Percentiles rank a stretch among this genome's conserved stretches.
These are phyloP conservation scores for Gnathonemus echidnorhynchus DNA, from an alignment of 2,113 vertebrate species.

Conservation along the genomic window DNA sequence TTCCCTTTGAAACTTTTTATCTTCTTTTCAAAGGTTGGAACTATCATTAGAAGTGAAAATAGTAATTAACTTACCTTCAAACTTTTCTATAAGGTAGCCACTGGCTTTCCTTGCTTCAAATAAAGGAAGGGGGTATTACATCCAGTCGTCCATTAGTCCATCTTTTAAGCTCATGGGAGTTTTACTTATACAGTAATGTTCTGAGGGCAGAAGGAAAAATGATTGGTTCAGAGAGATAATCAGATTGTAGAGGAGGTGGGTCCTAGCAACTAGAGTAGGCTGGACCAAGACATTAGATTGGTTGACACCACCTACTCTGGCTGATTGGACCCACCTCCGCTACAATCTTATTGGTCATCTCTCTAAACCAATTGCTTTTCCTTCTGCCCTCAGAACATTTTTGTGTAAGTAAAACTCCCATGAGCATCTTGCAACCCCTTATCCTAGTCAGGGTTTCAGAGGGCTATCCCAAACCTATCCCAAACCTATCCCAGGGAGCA, in stretches of 20 bases:
- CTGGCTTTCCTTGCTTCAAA: not conserved
- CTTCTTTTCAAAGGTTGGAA: not conserved
- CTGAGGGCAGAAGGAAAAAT: too few relatives aligned
- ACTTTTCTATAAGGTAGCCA: not conserved
- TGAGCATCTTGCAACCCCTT: not conserved
- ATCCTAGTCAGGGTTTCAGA: not conserved
- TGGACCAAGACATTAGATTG: too few relatives aligned
- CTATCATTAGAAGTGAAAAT: not conserved
- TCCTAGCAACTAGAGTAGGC: too few relatives aligned
- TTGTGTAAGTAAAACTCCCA: too few relatives aligned
- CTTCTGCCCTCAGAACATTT: too few relatives aligned
- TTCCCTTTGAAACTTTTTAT: not conserved
- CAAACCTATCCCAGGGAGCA: not conserved
- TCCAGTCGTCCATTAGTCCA: not conserved
- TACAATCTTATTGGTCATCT: too few relatives aligned
- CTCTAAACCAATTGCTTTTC: too few relatives aligned
- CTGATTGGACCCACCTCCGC: too few relatives aligned
- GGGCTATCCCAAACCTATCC: not conserved
- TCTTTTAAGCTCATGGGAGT: not conserved
- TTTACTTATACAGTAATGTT: too few relatives aligned
- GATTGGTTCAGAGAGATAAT: too few relatives aligned
- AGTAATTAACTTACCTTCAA: not conserved
- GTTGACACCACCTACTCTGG: too few relatives aligned
- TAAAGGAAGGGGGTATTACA: not conserved
- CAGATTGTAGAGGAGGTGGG: too few relatives aligned